A percentile compares a stretch with the other conserved stretches of the same genome.
Evolutionary conservation across 2,797 vertebrate species (phyloP).

Genomic region (Pseudomugil gertrudae): DNA sequence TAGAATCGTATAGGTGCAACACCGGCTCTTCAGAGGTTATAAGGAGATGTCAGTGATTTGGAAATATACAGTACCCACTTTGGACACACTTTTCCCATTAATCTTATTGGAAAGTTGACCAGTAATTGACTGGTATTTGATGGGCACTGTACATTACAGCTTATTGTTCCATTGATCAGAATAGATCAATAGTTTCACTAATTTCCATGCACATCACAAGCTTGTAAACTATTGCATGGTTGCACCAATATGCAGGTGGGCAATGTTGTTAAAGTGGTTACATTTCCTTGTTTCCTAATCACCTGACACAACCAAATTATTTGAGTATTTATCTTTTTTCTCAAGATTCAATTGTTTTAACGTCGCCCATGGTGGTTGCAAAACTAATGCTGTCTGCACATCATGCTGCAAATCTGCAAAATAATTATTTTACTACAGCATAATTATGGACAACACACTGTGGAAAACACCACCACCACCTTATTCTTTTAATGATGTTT

Average conservation of each 20-base stretch:
- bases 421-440: constrained; percentile 23
- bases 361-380: background rate
- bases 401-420: constrained; percentile 32
- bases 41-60: background rate
- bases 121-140: too few species aligned
- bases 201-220: too few species aligned
- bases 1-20: background rate
- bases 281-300: background rate
- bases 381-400: constrained; percentile 26
- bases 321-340: background rate
- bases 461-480: constrained; percentile 10
- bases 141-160: background rate
- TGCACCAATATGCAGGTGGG: too few species aligned
- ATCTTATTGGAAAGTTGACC: too few species aligned
- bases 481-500: constrained; percentile 27
- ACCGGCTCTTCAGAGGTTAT: too few species aligned
- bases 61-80: too few species aligned
- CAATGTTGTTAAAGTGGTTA: background rate
- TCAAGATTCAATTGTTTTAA: background rate
- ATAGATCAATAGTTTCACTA: too few species aligned
- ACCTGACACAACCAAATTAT: background rate
- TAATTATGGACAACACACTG: constrained; percentile 35
- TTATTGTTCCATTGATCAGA: background rate
- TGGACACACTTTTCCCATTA: too few species aligned
- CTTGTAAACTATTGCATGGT: too few species aligned